Evolutionary conservation across 30 jellyfish, hydroid and myxozoan species (phyloP).

Genomic region (Aurelia sp.): DNA sequence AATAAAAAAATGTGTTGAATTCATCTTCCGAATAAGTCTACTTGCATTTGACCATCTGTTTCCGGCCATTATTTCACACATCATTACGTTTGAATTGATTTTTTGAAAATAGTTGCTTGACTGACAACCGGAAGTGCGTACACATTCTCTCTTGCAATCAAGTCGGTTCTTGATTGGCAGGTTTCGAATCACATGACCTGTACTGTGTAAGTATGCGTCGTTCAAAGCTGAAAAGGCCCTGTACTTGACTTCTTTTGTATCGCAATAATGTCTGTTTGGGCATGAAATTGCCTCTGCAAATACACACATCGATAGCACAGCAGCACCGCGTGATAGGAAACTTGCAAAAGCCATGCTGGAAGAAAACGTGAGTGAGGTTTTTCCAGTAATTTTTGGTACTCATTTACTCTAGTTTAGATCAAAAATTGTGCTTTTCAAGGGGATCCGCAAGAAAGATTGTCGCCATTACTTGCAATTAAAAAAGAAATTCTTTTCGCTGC

Average conservation of each 20-base stretch:
- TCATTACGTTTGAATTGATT: slow-evolving; percentile 7
- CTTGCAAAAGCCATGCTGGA: no score
- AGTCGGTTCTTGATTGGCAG: not conserved
- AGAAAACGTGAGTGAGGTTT: no score
- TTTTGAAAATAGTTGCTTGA: no score
- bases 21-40: not conserved
- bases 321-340: no score
- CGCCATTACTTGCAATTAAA: no score
- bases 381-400: no score
- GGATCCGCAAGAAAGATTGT: no score
- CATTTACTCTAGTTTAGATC: no score
- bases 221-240: slow-evolving; percentile 13
- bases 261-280: slow-evolving; percentile 37
- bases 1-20: slow-evolving; percentile 31
- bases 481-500: no score
- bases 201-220: slow-evolving; percentile 19
- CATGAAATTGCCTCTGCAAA: not conserved
- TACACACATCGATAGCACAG: no score
- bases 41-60: slow-evolving; percentile 63
- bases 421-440: no score
- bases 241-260: slow-evolving; percentile 28
- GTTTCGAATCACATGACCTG: not conserved
- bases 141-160: slow-evolving; percentile 27
- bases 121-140: no score
- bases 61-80: slow-evolving; percentile 37